Percentiles rank a stretch among this genome's conserved stretches.
phyloP scores from a whole-genome alignment of 2,888 invertebrate genomes.

The Erannis defoliaria region DNA sequence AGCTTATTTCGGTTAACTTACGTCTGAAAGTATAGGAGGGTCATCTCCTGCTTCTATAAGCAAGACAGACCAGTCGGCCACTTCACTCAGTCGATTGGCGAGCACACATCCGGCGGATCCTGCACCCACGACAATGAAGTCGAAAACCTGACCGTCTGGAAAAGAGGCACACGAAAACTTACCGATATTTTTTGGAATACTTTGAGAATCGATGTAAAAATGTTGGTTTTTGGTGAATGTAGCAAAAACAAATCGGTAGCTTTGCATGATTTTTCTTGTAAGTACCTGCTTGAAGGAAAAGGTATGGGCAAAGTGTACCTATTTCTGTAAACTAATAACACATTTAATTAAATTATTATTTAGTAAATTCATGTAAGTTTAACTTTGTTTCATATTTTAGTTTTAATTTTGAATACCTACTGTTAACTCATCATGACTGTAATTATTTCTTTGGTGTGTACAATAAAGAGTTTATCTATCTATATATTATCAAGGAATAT shows the following conservation, averaged over 20 bases:
- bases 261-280: too few relatives aligned
- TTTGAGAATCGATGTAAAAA: neutral
- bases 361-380: too few relatives aligned
- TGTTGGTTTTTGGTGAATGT: neutral
- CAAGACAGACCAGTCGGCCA: conserved; percentile 51
- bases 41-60: conserved; percentile 56
- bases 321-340: too few relatives aligned
- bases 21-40: conserved; percentile 82
- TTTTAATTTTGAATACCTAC: too few relatives aligned
- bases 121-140: conserved; percentile 53
- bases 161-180: neutral
- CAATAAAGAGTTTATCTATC: too few relatives aligned
- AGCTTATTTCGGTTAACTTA: conserved; percentile 30
- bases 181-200: neutral
- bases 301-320: too few relatives aligned
- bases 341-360: too few relatives aligned
- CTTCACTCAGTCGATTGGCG: conserved; percentile 56
- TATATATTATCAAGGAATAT: too few relatives aligned
- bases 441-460: too few relatives aligned
- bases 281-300: too few relatives aligned
- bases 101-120: conserved; percentile 57
- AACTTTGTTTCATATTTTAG: too few relatives aligned
- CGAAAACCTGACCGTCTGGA: conserved; percentile 47
- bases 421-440: too few relatives aligned
- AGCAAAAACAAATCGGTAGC: neutral